These are phyloP conservation scores for Grus americana DNA, from an alignment of 2,113 vertebrate species.

Conservation along the genomic window DNA sequence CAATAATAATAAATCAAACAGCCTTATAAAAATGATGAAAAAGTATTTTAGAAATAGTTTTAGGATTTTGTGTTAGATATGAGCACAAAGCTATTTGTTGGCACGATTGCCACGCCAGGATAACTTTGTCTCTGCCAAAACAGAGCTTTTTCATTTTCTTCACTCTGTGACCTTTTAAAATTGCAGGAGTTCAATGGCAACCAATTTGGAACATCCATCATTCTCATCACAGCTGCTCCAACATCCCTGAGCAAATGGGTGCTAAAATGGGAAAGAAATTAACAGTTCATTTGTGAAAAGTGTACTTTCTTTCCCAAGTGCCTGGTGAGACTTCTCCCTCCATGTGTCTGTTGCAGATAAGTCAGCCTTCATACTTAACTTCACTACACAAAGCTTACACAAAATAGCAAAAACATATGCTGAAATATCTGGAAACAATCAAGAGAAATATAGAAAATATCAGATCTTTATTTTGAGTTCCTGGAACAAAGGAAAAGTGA, in stretches of 20 bases:
- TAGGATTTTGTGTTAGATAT: neutral
- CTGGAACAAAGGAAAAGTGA: neutral
- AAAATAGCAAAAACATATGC: neutral
- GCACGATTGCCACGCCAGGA: neutral
- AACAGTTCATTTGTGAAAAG: slow-evolving; percentile 33
- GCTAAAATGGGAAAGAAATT: slow-evolving; percentile 64
- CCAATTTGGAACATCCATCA: slow-evolving; percentile 29
- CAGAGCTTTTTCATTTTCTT: slow-evolving; percentile 20
- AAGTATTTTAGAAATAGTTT: neutral
- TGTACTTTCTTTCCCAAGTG: neutral
- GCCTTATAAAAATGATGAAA: neutral
- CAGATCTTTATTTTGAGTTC: neutral
- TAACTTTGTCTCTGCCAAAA: slow-evolving; percentile 14
- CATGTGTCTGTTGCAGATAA: neutral
- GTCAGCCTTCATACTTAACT: neutral
- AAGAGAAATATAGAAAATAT: neutral
- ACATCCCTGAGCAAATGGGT: slow-evolving; percentile 18
- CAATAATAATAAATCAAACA: neutral
- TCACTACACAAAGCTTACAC: neutral
- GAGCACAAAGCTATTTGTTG: neutral
- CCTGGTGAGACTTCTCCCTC: slow-evolving; percentile 2
- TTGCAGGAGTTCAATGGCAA: slow-evolving; percentile 26
- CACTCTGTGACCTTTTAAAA: neutral
- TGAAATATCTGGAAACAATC: slow-evolving; percentile 31
- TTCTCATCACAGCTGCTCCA: slow-evolving; percentile 42